Conservation (phyloP, 2,797 vertebrate genomes). For the Phaenicophaeus curvirostris region DNA sequence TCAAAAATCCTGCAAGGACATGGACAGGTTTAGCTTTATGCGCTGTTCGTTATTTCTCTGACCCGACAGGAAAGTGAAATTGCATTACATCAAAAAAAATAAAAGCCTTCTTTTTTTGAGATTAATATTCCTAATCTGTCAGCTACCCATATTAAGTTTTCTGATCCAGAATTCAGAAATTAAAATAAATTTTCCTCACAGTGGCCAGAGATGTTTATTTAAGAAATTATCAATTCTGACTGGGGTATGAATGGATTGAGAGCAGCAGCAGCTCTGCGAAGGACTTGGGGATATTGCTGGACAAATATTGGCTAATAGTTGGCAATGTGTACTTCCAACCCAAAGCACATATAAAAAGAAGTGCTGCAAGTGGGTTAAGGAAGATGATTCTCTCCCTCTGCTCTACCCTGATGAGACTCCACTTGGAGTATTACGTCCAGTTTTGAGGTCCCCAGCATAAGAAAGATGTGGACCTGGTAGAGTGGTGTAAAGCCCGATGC, state of each 20-base stretch:
- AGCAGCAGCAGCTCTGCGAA: neutral
- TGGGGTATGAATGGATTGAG: neutral
- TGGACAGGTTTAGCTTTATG: neutral
- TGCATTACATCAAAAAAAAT: neutral
- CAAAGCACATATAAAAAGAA: neutral
- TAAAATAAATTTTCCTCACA: neutral
- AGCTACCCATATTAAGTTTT: neutral
- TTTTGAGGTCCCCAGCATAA: neutral
- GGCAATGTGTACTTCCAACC: neutral
- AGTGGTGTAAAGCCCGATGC: neutral
- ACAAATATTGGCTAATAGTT: neutral
- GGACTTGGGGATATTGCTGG: neutral
- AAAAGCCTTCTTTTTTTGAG: neutral
- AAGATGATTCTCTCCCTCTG: neutral
- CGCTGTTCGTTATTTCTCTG: neutral
- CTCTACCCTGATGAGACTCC: neutral
- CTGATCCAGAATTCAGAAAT: neutral
- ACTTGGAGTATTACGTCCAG: neutral
- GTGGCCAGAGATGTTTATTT: neutral
- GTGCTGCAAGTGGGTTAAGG: neutral
- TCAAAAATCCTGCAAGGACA: neutral
- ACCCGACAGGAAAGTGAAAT: constrained; percentile 5
- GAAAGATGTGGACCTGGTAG: neutral
- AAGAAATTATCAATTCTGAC: neutral
- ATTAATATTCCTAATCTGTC: neutral